Base-by-base conservation (phyloP, 1,140 invertebrate genomes). In the Grapholita molesta region DNA sequence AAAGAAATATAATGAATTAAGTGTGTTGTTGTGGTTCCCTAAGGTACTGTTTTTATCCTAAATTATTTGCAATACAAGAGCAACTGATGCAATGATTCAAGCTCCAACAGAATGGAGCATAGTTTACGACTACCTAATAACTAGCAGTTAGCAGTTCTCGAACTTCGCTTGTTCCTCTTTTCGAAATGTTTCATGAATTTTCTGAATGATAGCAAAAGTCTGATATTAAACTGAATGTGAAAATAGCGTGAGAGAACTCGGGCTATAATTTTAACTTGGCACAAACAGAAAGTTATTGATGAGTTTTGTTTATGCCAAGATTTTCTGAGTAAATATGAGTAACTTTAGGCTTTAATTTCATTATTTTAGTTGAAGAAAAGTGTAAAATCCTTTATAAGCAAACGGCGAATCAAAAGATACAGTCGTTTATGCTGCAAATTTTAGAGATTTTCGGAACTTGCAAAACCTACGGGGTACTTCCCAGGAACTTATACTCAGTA, bases 161-260 rank as follows among this genome's bases (percentile, higher is more conserved):
- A 55, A 55, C 53, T 55, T 55, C 7, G 23, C 53, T 55, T 55
- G 12, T 55, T 55, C 24, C 24, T 55, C 53, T 55, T 55, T 55
- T 55, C 21, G 53, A 55, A 55, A 55, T 28, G 53, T 55, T 55
- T 28, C 53, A 55, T 25, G 53, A n/a, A 55, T 55, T 55, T 55
- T 21, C 53, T 55, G 53, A 55, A 24, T 55, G 53, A 55, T 55
- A 55, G 24, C 12, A 55, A 55, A 55, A 55, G 9, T 55, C 25
- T 55, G 21, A 24, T 55, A 55, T 55, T 55, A 28, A 55, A 55
- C 24, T 11, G 24, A 55, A 25, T 55, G 24, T 28, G 53, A 28
- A 55, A 55, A 55, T 55, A 55, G 21, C 21, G 53, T 48, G 42
- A 48, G 42, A 9, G 38, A 48, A 48, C 42, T 48, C 42, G 18